Percentiles rank a stretch among this genome's conserved stretches.
Evolutionary conservation across 2,888 invertebrate genomes (phyloP).

Genomic region (Hydrotaea cyrtoneurina): DNA sequence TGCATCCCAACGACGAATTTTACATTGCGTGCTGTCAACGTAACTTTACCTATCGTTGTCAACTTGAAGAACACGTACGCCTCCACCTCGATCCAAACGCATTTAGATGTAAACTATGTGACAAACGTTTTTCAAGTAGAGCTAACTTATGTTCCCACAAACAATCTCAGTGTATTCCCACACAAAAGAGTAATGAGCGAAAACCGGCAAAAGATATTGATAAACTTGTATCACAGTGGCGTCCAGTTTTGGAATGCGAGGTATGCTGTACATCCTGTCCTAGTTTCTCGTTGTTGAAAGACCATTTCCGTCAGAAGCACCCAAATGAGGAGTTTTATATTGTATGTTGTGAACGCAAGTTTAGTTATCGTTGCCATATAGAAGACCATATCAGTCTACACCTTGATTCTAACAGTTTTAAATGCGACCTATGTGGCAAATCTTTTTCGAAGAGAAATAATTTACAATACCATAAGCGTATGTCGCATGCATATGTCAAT

Average conservation of each 20-base stretch:
- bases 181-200: not conserved
- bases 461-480: not conserved
- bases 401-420: conserved; percentile 69
- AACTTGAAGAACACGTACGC: conserved; percentile 70
- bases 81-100: conserved; percentile 70
- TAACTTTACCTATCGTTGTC: conserved; percentile 68
- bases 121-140: conserved; percentile 28
- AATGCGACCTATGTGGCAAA: conserved; percentile 69
- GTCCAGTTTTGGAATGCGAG: not conserved
- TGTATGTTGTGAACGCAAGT: conserved; percentile 69
- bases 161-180: not conserved
- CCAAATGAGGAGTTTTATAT: conserved; percentile 66
- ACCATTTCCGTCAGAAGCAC: conserved; percentile 68
- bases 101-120: conserved; percentile 69
- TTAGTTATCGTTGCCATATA: conserved; percentile 67
- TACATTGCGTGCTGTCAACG: conserved; percentile 70
- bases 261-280: conserved; percentile 24
- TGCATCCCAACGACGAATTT: conserved; percentile 64
- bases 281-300: conserved; percentile 67
- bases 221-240: not conserved
- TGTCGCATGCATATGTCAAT: not conserved
- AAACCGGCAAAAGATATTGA: not conserved
- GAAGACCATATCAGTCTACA: conserved; percentile 70
- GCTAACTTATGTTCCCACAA: not conserved
- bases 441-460: not conserved